Base-by-base conservation (phyloP, 2,113 vertebrate genomes). In the Microtus montanus region DNA sequence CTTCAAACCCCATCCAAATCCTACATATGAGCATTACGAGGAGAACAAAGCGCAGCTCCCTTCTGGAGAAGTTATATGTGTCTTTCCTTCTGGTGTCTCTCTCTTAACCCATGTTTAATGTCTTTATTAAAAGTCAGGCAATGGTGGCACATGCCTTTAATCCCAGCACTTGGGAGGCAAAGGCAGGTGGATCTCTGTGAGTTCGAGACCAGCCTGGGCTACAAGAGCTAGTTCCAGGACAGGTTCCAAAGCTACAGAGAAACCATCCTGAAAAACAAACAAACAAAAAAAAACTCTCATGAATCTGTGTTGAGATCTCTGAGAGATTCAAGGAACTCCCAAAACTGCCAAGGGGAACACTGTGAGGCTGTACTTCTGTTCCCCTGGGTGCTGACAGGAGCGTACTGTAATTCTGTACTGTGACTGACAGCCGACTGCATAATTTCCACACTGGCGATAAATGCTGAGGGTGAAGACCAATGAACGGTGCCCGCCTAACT, bases 381-480 rank as follows among this genome's bases (percentile, higher is more conserved):
- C 6, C 58, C 58, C 17, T 58, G 33, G 52, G 3, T 63, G n/a
- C 80, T 44, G 74, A 75, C 41, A 47, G 13, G 24, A 75, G 64
- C 30, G 1, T 73, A 14, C 17, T 68, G 8, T 22, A n/a, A 87
- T 77, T 90, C 66, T 79, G 12, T 41, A 38, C 74, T n/a, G 8
- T 49, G 58, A 20, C 19, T 58, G 78, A 70, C 91, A 49, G 82
- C 78, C 24, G 20, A 47, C 75, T 80, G 88, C 93, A 88, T 93
- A 87, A 90, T 52, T 96, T 91, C 38, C 47, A 79, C 93, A 80
- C 70, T 38, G 70, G 30, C 13, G 41, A 82, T 80, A 26, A 75
- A 92, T 19, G 52, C 90, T 91, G 44, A 95, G 61, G 90, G 87
- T 66, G 49, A 0, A 28, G 66, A 77, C 33, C 64, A 47, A 73